Evolutionary conservation across 2,888 invertebrate genomes (phyloP), one percentile per base, ranked within the genome.

Genomic region (Poecilobothrus nobilitatus): DNA sequence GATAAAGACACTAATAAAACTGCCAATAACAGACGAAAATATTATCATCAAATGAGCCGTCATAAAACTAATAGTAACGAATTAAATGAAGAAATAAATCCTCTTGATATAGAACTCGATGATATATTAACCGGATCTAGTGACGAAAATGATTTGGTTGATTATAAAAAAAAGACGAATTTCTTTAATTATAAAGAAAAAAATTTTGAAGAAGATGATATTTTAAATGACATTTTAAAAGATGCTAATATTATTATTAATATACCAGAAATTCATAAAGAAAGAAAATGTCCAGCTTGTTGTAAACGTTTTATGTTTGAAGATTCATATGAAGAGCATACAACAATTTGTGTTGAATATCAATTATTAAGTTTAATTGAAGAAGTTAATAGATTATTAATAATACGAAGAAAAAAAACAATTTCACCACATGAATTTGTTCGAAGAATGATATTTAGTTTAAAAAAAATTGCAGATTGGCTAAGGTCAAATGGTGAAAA

Each of bases 361-460:
- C 80, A 80, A 64, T 80, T 81, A 71, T 70, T 78, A 0, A 73
- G 73, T 18, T 78, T 79, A 66, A 76, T 80, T 0, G 77, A 75
- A 33, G 80, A 81, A 37, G 72, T 78, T n/a, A 79, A 78, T 68
- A 76, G 76, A 12, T 72, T 82, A 21, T 68, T 79, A 15, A 75
- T 77, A 4, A 79, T 81, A 8, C 75, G 79, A 21, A 75, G 77
- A 1, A 76, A 75, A 7, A 81, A 80, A 66, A 77, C 78, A 63
- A 74, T 82, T 8, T 81, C 82, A 3, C 80, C 82, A 0, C 80
- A 81, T 66, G 81, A 82, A 73, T 82, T 80, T 68, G 79, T 82
- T 41, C 73, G 82, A 0, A 76, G 81, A 6, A 81, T 79, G 79
- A 81, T 81, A 27, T 81, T 81, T 70, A 76, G 77, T 6, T 66